Base-by-base conservation (phyloP, 92 coral and sea anemone species). In the Paragorgia papillata region DNA sequence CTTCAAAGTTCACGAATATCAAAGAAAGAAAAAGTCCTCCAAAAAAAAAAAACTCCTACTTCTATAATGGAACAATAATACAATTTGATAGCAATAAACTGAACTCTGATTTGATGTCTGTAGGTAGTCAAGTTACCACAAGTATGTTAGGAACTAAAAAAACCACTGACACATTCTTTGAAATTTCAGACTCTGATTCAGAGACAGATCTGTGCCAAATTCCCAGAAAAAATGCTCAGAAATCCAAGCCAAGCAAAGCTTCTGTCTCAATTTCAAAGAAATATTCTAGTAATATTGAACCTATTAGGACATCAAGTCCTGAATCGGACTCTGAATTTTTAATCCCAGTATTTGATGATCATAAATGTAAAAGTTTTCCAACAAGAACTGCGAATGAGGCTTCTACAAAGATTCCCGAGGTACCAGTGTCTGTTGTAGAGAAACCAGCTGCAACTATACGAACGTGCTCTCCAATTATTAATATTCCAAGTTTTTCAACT, bases 321-420 rank as follows among this genome's bases (percentile, higher is more conserved):
- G 78, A 71, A 6, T 71, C 78, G 14, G 78, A 71, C 24, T 68
- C 75, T 24, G 78, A 71, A 53, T 25, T 55, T 3, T 21, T 71
- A 29, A 19, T 25, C 27, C 63, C 78, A 71, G 78, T 53, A 33
- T 71, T 71, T 71, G 78, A 35, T 20, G 34, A 53, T 54, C 29
- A 71, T 15, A 20, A 46, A 46, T 2, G 17, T 15, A 15, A 46
- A 37, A 37, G 43, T 37, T 37, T 4, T 46, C 2, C n/a, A 46
- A 7, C 9, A 46, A 46, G 2, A 46, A 46, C 53, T 6, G 15
- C n/a, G n/a, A 46, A 6, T 7, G n/a, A 46, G 53, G n/a, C 9
- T 46, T 46, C 9, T 46, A 4, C 43, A 37, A n/a, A n/a, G 53
- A 6, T n/a, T n/a, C n/a, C n/a, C n/a, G n/a, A n/a, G n/a, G n/a